Evolutionary conservation across 2,797 vertebrate species (phyloP), one percentile per base, ranked within the genome.

Genomic region (Hippopotamyrus pictus): DNA sequence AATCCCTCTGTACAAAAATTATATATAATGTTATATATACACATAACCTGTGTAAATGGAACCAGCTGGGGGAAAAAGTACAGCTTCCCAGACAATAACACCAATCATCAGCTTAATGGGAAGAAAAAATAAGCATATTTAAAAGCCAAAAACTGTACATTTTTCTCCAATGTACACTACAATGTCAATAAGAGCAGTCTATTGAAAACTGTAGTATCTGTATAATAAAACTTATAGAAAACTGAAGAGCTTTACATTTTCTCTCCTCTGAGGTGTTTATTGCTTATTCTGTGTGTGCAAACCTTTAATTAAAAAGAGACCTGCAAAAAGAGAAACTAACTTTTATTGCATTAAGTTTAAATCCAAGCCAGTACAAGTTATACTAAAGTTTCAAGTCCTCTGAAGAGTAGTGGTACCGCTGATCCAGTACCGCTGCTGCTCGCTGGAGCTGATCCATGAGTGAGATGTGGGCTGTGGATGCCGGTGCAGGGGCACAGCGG

Each of bases 141-240:
- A 94, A 92, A 96, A 95, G 94, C 94, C 95, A 95, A 95, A 93
- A 88, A 90, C 90, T 93, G 91, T 91, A 91, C 91, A 92, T 91
- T 69, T 90, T 91, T 88, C 88, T 89, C 91, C 92, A 91, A 91
- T 93, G 93, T 93, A 94, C 92, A 93, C 93, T 92, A 93, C 91
- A 93, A 92, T 93, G 92, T 94, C 92, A 93, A 93, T 91, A 93
- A 93, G 93, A 92, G 89, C 93, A 90, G 92, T 94, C 92, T 94
- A 94, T 93, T 90, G 91, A 92, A 91, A 90, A 41, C 91, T 95
- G 94, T 95, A 94, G 93, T 94, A 94, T 94, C 95, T 95, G 95
- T 95, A 95, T 93, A 95, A 95, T 95, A 94, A 96, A 92, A 92
- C 92, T 94, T 95, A 9, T 94, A 93, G 90, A 94, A 95, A 94